phyloP scores from a whole-genome alignment of 2,888 invertebrate genomes.

The Brachypalpus laphriformis region DNA sequence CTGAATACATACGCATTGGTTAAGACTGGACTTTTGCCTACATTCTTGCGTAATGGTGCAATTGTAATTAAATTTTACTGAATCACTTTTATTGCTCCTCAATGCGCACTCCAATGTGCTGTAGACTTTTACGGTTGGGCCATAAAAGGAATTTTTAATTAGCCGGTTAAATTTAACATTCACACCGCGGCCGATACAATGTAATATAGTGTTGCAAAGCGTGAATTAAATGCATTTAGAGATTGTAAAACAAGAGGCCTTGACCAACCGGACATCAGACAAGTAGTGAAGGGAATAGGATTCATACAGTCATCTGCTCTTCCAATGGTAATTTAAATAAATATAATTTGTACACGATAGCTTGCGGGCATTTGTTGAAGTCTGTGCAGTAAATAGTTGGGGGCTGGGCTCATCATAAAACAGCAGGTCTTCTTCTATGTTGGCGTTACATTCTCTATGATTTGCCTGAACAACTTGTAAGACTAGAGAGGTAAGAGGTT shows the following conservation, averaged over 20 bases:
- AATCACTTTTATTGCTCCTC: slow-evolving; percentile 10
- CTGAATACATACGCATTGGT: neutral
- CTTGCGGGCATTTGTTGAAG: no score
- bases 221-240: neutral
- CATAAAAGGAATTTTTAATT: neutral
- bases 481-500: no score
- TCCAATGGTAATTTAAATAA: neutral
- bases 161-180: neutral
- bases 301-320: neutral
- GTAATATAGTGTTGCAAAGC: neutral
- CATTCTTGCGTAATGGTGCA: slow-evolving; percentile 8
- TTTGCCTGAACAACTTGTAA: no score
- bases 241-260: neutral
- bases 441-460: no score
- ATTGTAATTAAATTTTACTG: slow-evolving; percentile 12
- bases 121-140: neutral
- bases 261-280: neutral
- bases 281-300: neutral
- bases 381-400: no score
- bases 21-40: neutral
- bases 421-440: no score
- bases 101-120: neutral
- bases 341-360: no score
- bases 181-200: neutral
- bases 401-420: no score